These are phyloP conservation scores for Natrix natrix DNA, from an alignment of 2,797 vertebrate species.

Conservation along the genomic window DNA sequence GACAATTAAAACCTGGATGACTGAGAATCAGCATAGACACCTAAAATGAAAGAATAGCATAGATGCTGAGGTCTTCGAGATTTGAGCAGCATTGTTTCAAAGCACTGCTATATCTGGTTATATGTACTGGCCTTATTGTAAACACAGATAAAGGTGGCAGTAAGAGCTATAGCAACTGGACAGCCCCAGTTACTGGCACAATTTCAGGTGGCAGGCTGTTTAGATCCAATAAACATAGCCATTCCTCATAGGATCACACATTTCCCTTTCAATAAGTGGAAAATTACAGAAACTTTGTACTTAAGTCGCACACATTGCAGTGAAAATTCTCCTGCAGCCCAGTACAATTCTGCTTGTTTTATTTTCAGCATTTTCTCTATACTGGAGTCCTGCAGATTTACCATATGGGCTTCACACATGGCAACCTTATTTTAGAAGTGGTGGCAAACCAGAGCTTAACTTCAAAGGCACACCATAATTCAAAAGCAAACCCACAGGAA, in stretches of 20 bases:
- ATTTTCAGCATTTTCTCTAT: not conserved
- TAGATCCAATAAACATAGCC: too few relatives aligned
- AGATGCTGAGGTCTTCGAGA: not conserved
- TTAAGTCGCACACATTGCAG: not conserved
- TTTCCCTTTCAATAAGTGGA: not conserved
- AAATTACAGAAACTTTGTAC: not conserved
- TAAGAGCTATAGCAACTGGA: not conserved
- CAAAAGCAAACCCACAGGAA: conserved; percentile 32
- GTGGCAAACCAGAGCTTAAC: conserved; percentile 6
- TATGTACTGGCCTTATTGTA: not conserved
- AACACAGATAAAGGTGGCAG: not conserved
- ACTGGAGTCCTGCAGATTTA: not conserved
- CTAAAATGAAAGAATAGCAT: not conserved
- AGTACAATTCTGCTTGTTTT: not conserved
- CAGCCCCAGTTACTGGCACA: not conserved
- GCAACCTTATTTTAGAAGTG: conserved; percentile 4
- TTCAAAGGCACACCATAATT: conserved; percentile 11
- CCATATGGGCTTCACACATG: conserved; percentile 16
- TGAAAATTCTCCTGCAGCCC: not conserved
- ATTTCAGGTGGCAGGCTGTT: not conserved
- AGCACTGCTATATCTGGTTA: not conserved
- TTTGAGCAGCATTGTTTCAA: not conserved
- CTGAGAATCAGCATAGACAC: not conserved
- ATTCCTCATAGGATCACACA: not conserved
- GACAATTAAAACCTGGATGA: too few relatives aligned